Evolutionary conservation across 1,140 invertebrate genomes (phyloP), one percentile per base, ranked within the genome.

Genomic region (Vanessa tameamea): DNA sequence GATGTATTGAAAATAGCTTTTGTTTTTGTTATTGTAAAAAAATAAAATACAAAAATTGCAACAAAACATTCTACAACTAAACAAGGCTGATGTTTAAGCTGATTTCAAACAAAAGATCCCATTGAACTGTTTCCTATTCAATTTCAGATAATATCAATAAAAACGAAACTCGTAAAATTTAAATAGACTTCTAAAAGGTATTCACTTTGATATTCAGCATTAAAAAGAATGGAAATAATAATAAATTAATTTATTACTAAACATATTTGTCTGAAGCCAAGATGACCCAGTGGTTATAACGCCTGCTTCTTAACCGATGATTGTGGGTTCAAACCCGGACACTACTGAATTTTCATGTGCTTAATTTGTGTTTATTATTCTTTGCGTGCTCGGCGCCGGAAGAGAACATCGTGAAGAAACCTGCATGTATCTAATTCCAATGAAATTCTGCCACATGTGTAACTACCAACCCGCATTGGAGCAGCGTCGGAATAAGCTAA

Each of bases 61-160:
- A 61, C 57, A 61, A 61, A 37, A 8, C 57, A 26, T 26, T 61
- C 37, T 61, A 37, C 57, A 37, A 23, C 26, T 31, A 61, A 59
- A 57, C 53, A 23, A 15, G 1, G 14, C 16, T 53, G 43, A 69
- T 48, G 43, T 31, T 69, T 47, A 59, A 63, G 47, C 47, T 37
- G 43, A 59, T 70, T 70, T 63, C 59, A 51, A 70, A 70, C 68
- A 70, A 70, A 70, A 61, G 57, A 47, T 16, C 51, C 14, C 15
- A 15, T 15, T 15, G 48, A 6, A 51, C 14, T 7, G 51, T 31
- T 31, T 70, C 12, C 55, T 69, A 69, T 69, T 50, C 50, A 72
- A 31, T 51, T 64, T 12, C 50, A 55, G 50, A 57, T 71, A 71
- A 71, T 72, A 72, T 65, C 61, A 72, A 72, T 72, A 72, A 65